Evolutionary conservation across 2,888 invertebrate species (phyloP).

Genomic region (Cataglyphis cursor): DNA sequence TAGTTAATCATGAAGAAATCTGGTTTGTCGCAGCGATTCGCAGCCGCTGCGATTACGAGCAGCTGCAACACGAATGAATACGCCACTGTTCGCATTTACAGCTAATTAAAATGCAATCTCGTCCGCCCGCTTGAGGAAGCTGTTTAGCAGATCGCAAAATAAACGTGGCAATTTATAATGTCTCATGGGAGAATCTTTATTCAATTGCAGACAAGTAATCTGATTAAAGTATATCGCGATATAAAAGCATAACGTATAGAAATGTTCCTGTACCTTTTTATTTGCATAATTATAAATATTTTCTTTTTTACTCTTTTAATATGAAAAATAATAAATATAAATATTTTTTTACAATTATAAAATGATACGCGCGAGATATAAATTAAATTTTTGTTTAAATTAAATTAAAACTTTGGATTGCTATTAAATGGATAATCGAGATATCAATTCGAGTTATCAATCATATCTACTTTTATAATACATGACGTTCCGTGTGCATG

Average conservation of each 20-base stretch:
- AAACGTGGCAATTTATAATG: constrained; percentile 22
- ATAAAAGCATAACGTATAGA: not conserved
- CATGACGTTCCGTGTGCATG: constrained; percentile 1
- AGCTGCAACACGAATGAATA: constrained; percentile 24
- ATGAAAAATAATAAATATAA: not conserved
- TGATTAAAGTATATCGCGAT: constrained; percentile 8
- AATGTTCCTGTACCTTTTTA: not conserved
- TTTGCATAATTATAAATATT: not conserved
- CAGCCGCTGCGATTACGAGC: constrained; percentile 34
- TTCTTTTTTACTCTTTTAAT: not conserved
- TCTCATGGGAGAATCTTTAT: not conserved
- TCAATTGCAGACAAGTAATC: constrained; percentile 7
- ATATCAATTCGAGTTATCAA: constrained; percentile 8
- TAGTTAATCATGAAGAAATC: constrained; percentile 50
- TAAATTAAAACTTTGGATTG: constrained; percentile 5
- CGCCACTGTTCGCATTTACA: constrained; percentile 24
- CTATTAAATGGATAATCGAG: constrained; percentile 16
- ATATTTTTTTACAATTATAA: not conserved
- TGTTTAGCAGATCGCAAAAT: constrained; percentile 14
- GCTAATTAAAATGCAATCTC: constrained; percentile 43
- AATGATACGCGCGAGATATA: not conserved
- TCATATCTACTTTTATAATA: not conserved
- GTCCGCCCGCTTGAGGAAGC: not conserved
- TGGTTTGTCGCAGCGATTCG: constrained; percentile 36
- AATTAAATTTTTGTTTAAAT: constrained; percentile 4